Evolutionary conservation across 37 sponge, comb jelly and placozoan species (phyloP).

Genomic region (Eunapius fragilis): DNA sequence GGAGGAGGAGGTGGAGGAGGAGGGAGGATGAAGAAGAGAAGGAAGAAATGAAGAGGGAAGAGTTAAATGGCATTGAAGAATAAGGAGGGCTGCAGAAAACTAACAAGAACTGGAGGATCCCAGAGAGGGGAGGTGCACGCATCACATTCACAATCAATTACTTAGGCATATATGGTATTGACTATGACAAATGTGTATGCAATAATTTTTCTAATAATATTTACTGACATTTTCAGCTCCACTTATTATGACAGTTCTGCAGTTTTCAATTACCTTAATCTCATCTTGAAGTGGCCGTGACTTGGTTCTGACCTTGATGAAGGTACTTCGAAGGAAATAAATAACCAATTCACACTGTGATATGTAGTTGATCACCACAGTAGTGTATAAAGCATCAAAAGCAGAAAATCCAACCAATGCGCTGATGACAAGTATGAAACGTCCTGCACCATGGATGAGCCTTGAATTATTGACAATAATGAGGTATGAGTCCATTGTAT

Average conservation of each 20-base stretch:
- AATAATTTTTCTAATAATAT: no score
- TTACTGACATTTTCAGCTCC: no score
- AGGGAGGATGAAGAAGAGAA: neutral
- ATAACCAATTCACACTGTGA: conserved; percentile 71
- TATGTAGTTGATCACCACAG: conserved; percentile 68
- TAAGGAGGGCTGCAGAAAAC: no score
- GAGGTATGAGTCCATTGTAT: no score
- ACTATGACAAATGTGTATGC: no score
- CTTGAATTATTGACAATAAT: neutral
- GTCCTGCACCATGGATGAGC: neutral
- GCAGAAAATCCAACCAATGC: conserved; percentile 52
- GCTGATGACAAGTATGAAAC: conserved; percentile 40
- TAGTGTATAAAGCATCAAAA: conserved; percentile 80
- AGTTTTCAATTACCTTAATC: conserved; percentile 37
- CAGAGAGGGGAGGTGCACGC: no score
- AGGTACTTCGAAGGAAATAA: conserved; percentile 45
- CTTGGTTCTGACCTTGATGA: conserved; percentile 46
- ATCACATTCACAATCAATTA: no score
- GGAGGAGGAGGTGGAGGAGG: no score
- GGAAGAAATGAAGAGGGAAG: neutral
- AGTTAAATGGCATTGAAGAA: no score
- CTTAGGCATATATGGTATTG: no score
- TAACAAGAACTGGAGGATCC: no score
- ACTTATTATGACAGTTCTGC: no score
- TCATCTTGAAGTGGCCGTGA: conserved; percentile 45